Percentiles rank a stretch among this genome's conserved stretches.
These are phyloP conservation scores for Morone chrysops DNA, from an alignment of 2,113 vertebrate genomes.

Conservation along the genomic window DNA sequence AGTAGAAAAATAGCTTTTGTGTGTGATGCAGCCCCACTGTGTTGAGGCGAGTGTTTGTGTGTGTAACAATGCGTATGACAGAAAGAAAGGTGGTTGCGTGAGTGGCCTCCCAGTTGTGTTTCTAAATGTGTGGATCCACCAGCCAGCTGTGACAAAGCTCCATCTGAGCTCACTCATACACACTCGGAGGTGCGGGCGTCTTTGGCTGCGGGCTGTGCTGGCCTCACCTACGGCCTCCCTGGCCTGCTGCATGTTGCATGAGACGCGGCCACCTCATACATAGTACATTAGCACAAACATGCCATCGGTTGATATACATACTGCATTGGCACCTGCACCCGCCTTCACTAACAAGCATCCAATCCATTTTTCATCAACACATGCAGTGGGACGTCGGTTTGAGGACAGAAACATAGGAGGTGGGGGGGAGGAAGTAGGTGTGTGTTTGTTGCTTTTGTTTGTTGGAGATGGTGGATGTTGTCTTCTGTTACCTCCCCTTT, in stretches of 20 bases:
- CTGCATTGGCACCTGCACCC: slow-evolving; percentile 84
- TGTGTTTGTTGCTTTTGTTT: slow-evolving; percentile 4
- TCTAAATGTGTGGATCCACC: slow-evolving; percentile 63
- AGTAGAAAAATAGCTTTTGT: slow-evolving; percentile 37
- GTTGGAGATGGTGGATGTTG: background rate
- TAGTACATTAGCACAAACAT: slow-evolving; percentile 87
- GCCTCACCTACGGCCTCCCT: slow-evolving; percentile 83
- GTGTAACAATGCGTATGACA: slow-evolving; percentile 58
- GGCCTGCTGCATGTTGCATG: slow-evolving; percentile 86
- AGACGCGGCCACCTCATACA: slow-evolving; percentile 80
- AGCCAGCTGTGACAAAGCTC: slow-evolving; percentile 65
- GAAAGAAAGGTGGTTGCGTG: slow-evolving; percentile 49
- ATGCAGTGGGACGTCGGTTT: slow-evolving; percentile 44
- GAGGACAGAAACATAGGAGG: slow-evolving; percentile 48
- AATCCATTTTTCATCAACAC: slow-evolving; percentile 89
- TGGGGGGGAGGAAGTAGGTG: background rate
- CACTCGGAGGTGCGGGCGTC: slow-evolving; percentile 45
- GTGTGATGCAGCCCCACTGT: slow-evolving; percentile 25
- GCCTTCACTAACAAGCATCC: slow-evolving; percentile 82
- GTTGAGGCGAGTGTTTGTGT: slow-evolving; percentile 34
- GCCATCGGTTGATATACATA: slow-evolving; percentile 73
- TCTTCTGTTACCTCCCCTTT: slow-evolving; percentile 7
- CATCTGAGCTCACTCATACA: slow-evolving; percentile 30
- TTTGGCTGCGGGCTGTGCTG: slow-evolving; percentile 75
- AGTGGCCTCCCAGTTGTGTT: slow-evolving; percentile 58